Evolutionary conservation across 1,140 invertebrate species (phyloP).

Genomic region (Drosophila sproati): DNA sequence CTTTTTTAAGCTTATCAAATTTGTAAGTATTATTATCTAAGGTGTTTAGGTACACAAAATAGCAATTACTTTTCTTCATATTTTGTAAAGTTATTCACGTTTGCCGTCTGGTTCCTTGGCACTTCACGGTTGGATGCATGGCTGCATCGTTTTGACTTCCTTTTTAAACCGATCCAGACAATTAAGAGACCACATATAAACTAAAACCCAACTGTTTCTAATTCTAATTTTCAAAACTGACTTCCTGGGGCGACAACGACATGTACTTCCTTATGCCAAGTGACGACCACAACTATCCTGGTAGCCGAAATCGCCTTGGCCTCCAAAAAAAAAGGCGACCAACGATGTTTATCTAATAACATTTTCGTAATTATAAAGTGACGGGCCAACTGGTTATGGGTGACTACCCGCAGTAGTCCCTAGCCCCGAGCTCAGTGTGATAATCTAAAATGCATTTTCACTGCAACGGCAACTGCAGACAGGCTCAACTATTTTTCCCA

Average conservation of each 20-base stretch:
- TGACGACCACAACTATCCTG: constrained; percentile 54
- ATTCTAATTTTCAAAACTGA: constrained; percentile 38
- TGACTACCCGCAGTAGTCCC: constrained; percentile 55
- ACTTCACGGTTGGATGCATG: constrained; percentile 38
- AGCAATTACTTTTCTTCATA: not conserved
- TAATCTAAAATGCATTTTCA: constrained; percentile 78
- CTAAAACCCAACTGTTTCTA: constrained; percentile 7
- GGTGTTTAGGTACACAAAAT: too few species aligned
- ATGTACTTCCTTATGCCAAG: constrained; percentile 58
- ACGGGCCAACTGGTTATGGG: constrained; percentile 65
- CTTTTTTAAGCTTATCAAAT: too few species aligned
- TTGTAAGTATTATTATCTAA: too few species aligned
- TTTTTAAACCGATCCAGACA: constrained; percentile 45
- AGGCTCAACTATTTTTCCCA: constrained; percentile 16
- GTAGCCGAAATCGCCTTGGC: constrained; percentile 27
- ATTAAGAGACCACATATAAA: constrained; percentile 69
- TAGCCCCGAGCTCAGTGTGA: constrained; percentile 50
- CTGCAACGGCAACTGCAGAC: constrained; percentile 14
- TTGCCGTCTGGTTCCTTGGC: not conserved
- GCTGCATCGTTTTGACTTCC: constrained; percentile 39
- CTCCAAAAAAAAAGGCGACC: constrained; percentile 26
- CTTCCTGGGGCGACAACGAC: constrained; percentile 70
- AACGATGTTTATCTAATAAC: constrained; percentile 76
- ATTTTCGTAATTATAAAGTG: constrained; percentile 69
- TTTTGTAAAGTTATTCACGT: not conserved